Percentiles rank a stretch among this genome's conserved stretches.
These are phyloP conservation scores for Latrodectus hesperus DNA, from an alignment of 2,888 invertebrate species.

Conservation along the genomic window DNA sequence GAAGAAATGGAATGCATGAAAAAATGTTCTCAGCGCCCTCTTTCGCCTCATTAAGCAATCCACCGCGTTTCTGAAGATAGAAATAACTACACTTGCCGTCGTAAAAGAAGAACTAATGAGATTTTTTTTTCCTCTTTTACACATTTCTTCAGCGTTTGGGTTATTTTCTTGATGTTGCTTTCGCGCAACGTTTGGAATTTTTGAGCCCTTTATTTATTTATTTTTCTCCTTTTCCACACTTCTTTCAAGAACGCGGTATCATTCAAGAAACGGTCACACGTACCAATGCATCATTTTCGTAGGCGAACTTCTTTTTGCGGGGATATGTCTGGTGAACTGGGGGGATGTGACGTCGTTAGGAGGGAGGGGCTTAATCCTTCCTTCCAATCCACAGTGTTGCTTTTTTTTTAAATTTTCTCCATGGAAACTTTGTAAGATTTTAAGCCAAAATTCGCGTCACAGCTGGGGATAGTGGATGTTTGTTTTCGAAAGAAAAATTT, in stretches of 20 bases:
- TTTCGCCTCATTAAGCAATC: slow-evolving; percentile 58
- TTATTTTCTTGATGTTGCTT: slow-evolving; percentile 3
- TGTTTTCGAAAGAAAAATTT: neutral
- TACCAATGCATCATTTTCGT: neutral
- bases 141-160: neutral
- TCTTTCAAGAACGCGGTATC: slow-evolving; percentile 27
- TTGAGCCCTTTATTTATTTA: neutral
- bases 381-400: neutral
- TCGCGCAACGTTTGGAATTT: neutral
- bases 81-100: slow-evolving; percentile 45
- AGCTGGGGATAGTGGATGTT: neutral
- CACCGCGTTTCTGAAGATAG: slow-evolving; percentile 35
- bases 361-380: neutral
- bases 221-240: slow-evolving; percentile 8
- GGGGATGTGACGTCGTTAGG: neutral
- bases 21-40: slow-evolving; percentile 41
- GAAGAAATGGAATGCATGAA: slow-evolving; percentile 7
- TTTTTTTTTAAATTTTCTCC: neutral
- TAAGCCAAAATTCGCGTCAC: neutral
- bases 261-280: slow-evolving; percentile 40
- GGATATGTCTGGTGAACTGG: neutral
- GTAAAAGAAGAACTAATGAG: slow-evolving; percentile 52
- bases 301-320: neutral
- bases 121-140: slow-evolving; percentile 19
- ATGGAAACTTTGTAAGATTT: neutral